Base-by-base conservation (phyloP, 1,140 invertebrate species). In the Mizuhopecten yessoensis region DNA sequence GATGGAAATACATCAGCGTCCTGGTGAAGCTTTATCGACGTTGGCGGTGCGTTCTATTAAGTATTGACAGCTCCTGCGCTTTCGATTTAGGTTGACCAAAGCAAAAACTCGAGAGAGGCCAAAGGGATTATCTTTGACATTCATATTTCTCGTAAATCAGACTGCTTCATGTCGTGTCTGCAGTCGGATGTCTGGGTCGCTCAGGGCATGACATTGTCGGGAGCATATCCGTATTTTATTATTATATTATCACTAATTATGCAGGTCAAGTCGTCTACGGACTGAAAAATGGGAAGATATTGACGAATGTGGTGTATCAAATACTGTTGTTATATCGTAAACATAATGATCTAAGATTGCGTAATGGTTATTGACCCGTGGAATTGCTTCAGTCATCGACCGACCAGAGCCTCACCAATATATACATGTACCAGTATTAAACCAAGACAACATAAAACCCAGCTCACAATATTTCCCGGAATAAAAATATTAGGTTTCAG, bases 131-230 rank as follows among this genome's bases (percentile, higher is more conserved):
- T 75, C 57, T 5, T 75, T 75, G 57, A 75, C 57, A 75, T 75
- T 29, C n/a, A 75, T 75, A 75, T 75, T 75, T 75, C 57, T 75
- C 57, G 57, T 75, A 75, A 75, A 75, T 75, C 57, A 75, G 57
- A 1, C 23, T 1, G 57, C 23, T 75, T 5, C 2, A 29, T n/a
- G 17, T 75, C 23, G n/a, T 5, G 57, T 75, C n/a, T 75, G 11
- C 23, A n/a, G 57, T n/a, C 23, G n/a, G 57, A 75, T 75, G 57
- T 75, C 57, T 75, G 57, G n/a, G 57, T 9, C 57, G 57, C 57
- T 5, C n/a, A n/a, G n/a, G 57, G 23, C 57, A 29, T 23, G n/a
- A 75, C n/a, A 75, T 75, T 75, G 57, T 75, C 57, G 57, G 57
- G 57, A 75, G 57, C 57, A 13, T 75, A 29, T 75, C 57, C 57